A percentile compares a stretch with the other conserved stretches of the same genome.
These are phyloP conservation scores for Pangasius mekongensis DNA, from an alignment of 2,797 vertebrate genomes.

Conservation along the genomic window DNA sequence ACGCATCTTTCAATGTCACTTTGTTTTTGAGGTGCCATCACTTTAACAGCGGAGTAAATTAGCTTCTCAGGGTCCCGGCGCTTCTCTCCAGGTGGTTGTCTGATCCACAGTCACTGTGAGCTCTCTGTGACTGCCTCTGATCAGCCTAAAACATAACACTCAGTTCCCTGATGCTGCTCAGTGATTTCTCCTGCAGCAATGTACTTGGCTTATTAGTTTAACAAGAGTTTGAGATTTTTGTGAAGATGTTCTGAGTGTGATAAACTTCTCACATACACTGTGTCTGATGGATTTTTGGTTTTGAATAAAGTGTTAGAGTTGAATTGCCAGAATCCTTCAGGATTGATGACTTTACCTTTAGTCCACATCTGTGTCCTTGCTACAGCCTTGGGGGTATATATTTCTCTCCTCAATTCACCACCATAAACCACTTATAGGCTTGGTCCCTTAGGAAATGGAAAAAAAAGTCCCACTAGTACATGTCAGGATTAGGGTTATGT, in stretches of 20 bases:
- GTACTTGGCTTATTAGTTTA: constrained; percentile 13
- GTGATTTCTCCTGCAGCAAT: neutral
- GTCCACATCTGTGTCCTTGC: constrained; percentile 36
- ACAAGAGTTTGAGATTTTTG: constrained; percentile 13
- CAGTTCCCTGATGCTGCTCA: constrained; percentile 13
- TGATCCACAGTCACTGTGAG: constrained; percentile 44
- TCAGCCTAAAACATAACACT: constrained; percentile 37
- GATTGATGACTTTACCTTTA: neutral
- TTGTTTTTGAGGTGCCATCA: constrained; percentile 71
- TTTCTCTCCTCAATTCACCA: constrained; percentile 23
- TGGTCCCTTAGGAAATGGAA: constrained; percentile 19
- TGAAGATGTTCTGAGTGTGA: constrained; percentile 25
- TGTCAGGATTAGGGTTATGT: constrained; percentile 26
- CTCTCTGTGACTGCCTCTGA: constrained; percentile 35
- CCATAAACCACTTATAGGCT: constrained; percentile 38
- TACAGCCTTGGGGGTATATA: neutral
- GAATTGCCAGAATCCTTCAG: constrained; percentile 6
- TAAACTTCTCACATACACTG: neutral
- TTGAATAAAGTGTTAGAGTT: neutral
- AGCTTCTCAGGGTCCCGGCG: constrained; percentile 59
- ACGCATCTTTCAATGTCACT: constrained; percentile 76
- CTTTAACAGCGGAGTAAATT: constrained; percentile 71
- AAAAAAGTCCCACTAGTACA: constrained; percentile 14
- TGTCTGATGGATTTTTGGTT: constrained; percentile 26
- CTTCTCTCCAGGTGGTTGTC: constrained; percentile 58